Evolutionary conservation across 1,140 invertebrate genomes (phyloP), one percentile per base, ranked within the genome.

Genomic region (Drosophila tristis): DNA sequence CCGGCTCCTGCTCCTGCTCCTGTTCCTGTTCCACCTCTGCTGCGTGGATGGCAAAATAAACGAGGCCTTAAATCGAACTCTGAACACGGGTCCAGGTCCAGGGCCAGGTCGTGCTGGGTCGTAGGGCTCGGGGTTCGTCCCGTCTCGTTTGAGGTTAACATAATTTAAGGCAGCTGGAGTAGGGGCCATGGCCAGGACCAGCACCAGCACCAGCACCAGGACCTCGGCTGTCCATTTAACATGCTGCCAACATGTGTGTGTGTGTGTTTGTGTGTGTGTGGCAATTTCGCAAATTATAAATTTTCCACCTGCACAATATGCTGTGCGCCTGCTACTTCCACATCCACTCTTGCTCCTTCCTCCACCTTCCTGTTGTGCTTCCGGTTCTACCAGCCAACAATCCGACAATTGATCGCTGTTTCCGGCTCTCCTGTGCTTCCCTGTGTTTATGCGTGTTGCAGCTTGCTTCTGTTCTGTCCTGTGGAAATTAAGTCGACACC

Each of bases 21-120:
- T 25, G n/a, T 20, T 44, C 25, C 44, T 1, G 47, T 54, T 23
- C 43, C 29, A 64, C 43, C 26, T 20, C 39, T n/a, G 60, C 74
- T 68, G 71, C 68, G 20, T 70, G 77, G 50, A 59, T 63, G 74
- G 75, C 70, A 76, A 80, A 90, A 90, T 90, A 81, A 87, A 90
- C 81, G 87, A 90, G 74, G 87, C 87, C 79, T 90, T 90, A 90
- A 90, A 90, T 90, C 86, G 87, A 90, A 90, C 81, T 79, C 72
- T 80, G 85, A 72, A 80, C 76, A 89, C 65, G 84, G 65, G 55
- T 60, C 44, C 45, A 8, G 44, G 58, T 47, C 55, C 31, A 39
- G 47, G n/a, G 25, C 39, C 51, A 57, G 45, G 57, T 74, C 60
- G 55, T 45, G 60, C 39, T 4, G 60, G 71, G 58, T 56, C 51